Evolutionary conservation across 30 jellyfish, hydroid and myxozoan genomes (phyloP).

Genomic region (Cassiopea andromeda): DNA sequence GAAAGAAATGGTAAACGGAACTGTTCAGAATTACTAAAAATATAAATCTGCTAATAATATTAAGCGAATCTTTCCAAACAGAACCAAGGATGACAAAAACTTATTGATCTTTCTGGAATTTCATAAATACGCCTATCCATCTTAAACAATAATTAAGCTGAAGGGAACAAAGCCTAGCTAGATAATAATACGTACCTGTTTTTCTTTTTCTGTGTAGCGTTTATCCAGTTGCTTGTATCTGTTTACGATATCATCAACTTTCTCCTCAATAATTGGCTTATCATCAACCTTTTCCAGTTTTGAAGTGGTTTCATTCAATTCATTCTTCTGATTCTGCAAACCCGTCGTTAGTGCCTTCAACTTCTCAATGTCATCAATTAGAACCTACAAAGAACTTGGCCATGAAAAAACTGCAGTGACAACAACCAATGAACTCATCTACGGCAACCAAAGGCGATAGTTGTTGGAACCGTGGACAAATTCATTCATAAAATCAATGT

Average conservation of each 20-base stretch:
- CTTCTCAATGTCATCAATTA: conserved; percentile 64
- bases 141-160: no score
- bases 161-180: no score
- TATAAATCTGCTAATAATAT: no score
- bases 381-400: conserved; percentile 23
- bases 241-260: conserved; percentile 38
- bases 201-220: conserved; percentile 47
- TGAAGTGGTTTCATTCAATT: conserved; percentile 43
- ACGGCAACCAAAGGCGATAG: background rate
- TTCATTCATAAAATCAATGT: no score
- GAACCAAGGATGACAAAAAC: no score
- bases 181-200: conserved; percentile 24
- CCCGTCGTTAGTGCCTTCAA: conserved; percentile 50
- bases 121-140: no score
- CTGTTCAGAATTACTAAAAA: no score
- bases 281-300: conserved; percentile 48
- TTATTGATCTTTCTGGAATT: no score
- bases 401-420: background rate
- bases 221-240: conserved; percentile 54
- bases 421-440: background rate
- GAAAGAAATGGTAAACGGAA: no score
- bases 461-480: background rate
- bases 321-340: conserved; percentile 32
- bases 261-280: conserved; percentile 68
- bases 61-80: no score